Conservation (phyloP, 2,888 invertebrate species). For the Cyclophora punctaria region DNA sequence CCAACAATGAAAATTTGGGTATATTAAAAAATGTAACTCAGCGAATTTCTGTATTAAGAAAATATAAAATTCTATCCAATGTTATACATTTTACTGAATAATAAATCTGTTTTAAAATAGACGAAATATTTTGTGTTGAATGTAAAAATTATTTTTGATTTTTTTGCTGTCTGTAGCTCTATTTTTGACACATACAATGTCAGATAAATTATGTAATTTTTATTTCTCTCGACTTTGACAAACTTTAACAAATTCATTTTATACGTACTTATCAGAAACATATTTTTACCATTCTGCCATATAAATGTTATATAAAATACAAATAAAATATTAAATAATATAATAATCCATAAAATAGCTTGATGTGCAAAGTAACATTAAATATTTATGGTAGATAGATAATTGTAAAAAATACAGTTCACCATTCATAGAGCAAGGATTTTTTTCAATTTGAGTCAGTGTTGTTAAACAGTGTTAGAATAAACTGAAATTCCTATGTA, state of each 20-base stretch:
- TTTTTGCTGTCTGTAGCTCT: too few relatives aligned
- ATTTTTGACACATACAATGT: too few relatives aligned
- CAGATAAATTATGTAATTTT: too few relatives aligned
- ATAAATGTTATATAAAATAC: not conserved
- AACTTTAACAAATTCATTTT: too few relatives aligned
- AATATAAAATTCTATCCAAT: conserved; percentile 2
- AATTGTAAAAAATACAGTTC: not conserved
- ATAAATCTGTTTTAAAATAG: not conserved
- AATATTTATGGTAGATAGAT: not conserved
- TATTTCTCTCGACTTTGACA: too few relatives aligned
- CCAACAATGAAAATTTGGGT: too few relatives aligned
- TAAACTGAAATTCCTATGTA: conserved; percentile 55
- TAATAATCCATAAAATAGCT: conserved; percentile 5
- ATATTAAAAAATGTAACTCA: conserved; percentile 10
- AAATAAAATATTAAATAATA: conserved; percentile 12
- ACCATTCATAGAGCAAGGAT: not conserved
- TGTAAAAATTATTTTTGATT: too few relatives aligned
- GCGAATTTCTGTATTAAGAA: conserved; percentile 8
- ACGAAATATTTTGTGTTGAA: too few relatives aligned
- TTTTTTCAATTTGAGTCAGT: not conserved
- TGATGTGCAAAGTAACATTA: conserved; percentile 3
- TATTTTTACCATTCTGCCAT: not conserved
- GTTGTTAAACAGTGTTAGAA: conserved; percentile 1
- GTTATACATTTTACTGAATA: not conserved
- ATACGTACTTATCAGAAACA: conserved; percentile 12